A percentile compares a stretch with the other conserved stretches of the same genome.
phyloP scores from a whole-genome alignment of 2,113 vertebrate genomes.

The Mandrillus leucophaeus region DNA sequence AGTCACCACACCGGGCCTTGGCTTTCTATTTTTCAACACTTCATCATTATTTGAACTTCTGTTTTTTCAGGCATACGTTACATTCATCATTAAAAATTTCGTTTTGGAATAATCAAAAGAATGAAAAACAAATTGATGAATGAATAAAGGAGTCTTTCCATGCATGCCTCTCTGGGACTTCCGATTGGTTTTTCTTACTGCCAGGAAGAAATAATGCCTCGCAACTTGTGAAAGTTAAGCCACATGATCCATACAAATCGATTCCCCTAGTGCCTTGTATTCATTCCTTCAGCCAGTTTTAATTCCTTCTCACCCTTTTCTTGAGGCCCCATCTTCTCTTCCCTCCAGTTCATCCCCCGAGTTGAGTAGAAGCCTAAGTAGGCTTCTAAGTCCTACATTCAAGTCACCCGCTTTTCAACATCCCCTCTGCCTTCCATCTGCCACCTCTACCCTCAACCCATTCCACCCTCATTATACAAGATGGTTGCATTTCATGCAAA shows the following conservation, averaged over 20 bases:
- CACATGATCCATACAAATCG: neutral
- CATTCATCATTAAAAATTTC: slow-evolving; percentile 31
- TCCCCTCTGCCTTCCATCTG: neutral
- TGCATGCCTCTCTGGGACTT: neutral
- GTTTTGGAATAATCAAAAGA: neutral
- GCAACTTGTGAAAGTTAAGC: neutral
- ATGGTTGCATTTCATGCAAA: slow-evolving; percentile 18
- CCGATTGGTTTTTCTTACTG: neutral
- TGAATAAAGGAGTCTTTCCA: neutral
- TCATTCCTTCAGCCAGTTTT: neutral
- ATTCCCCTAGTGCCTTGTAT: neutral
- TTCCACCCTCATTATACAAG: no score
- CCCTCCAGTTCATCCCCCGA: neutral
- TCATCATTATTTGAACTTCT: neutral
- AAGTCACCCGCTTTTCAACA: neutral
- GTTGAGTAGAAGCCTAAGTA: neutral
- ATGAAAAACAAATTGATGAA: neutral
- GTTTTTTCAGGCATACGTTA: neutral
- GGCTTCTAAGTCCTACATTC: neutral
- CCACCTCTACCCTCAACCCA: no score
- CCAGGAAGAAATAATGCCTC: neutral
- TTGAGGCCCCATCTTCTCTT: neutral
- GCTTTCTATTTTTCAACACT: neutral
- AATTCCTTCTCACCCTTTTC: neutral
- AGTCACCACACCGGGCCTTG: no score